phyloP scores from a whole-genome alignment of 2,888 invertebrate genomes.

The Synanthedon vespiformis region DNA sequence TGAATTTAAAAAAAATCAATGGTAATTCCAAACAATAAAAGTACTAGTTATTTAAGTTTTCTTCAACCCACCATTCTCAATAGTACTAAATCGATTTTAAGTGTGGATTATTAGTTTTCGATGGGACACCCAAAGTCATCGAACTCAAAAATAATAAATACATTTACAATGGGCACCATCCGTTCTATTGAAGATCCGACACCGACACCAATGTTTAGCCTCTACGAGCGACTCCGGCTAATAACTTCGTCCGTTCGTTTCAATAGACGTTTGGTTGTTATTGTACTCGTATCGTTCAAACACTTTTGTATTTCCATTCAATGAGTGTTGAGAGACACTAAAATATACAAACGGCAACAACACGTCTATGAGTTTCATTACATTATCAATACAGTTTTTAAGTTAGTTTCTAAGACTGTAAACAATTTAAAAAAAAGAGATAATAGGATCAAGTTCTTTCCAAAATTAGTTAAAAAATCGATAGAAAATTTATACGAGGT shows the following conservation, averaged over 20 bases:
- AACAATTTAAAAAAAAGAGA: too few species aligned
- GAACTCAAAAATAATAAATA: constrained; percentile 44
- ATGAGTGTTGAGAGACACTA: constrained; percentile 1
- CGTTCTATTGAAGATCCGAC: constrained; percentile 31
- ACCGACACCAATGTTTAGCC: background rate
- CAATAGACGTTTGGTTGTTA: constrained; percentile 18
- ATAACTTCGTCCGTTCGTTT: constrained; percentile 21
- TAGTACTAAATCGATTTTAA: constrained; percentile 13
- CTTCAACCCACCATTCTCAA: background rate
- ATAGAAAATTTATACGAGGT: too few species aligned
- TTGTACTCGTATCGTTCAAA: constrained; percentile 13
- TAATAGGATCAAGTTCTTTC: too few species aligned
- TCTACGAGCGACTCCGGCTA: constrained; percentile 29
- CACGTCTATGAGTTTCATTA: constrained; percentile 8
- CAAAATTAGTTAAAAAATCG: too few species aligned
- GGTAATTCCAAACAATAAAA: too few species aligned
- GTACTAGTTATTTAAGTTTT: background rate
- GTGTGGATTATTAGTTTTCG: constrained; percentile 20
- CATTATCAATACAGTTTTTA: background rate
- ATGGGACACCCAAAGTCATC: constrained; percentile 28
- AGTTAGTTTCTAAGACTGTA: too few species aligned
- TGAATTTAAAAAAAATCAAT: too few species aligned
- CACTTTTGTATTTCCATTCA: constrained; percentile 17
- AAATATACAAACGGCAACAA: constrained; percentile 7
- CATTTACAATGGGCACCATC: constrained; percentile 33